Evolutionary conservation across 2,888 invertebrate species (phyloP).

Genomic region (Petrolisthes cinctipes): DNA sequence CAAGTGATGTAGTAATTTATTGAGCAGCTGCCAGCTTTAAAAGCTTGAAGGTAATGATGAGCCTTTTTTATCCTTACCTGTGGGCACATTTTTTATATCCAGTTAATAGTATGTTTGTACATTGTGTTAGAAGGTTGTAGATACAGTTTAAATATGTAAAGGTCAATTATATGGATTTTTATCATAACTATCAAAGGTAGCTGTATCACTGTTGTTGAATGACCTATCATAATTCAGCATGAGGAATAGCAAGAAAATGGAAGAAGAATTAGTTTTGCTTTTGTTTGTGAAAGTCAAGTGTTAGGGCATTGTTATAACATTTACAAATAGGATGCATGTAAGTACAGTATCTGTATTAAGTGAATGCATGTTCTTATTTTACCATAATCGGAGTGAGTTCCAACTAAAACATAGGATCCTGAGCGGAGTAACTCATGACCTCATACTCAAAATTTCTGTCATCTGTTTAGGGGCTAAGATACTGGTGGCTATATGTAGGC

Average conservation of each 20-base stretch:
- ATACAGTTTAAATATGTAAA: slow-evolving; percentile 49
- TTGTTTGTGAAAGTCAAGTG: slow-evolving; percentile 14
- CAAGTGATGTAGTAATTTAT: slow-evolving; percentile 22
- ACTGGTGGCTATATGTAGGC: too few relatives aligned
- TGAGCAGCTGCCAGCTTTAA: slow-evolving; percentile 38
- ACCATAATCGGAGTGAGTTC: slow-evolving; percentile 14
- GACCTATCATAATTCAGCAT: slow-evolving; percentile 48
- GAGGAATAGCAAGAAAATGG: slow-evolving; percentile 52
- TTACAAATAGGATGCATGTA: slow-evolving; percentile 19
- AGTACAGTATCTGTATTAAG: slow-evolving; percentile 1
- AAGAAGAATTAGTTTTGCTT: slow-evolving; percentile 2
- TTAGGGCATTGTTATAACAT: slow-evolving; percentile 22
- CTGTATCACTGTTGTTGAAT: slow-evolving; percentile 50
- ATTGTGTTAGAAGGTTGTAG: slow-evolving; percentile 55
- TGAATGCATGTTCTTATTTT: slow-evolving; percentile 21
- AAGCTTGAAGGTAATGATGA: slow-evolving; percentile 53
- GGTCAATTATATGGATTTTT: slow-evolving; percentile 38
- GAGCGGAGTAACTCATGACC: slow-evolving; percentile 18
- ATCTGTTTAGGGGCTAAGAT: not conserved
- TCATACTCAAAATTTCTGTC: slow-evolving; percentile 7
- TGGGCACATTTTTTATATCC: slow-evolving; percentile 59
- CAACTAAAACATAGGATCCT: slow-evolving; percentile 30
- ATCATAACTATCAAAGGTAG: slow-evolving; percentile 41
- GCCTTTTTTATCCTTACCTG: slow-evolving; percentile 60
- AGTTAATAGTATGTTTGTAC: slow-evolving; percentile 59